Conservation (phyloP, 2,888 invertebrate genomes). For the Dioctria rufipes region DNA sequence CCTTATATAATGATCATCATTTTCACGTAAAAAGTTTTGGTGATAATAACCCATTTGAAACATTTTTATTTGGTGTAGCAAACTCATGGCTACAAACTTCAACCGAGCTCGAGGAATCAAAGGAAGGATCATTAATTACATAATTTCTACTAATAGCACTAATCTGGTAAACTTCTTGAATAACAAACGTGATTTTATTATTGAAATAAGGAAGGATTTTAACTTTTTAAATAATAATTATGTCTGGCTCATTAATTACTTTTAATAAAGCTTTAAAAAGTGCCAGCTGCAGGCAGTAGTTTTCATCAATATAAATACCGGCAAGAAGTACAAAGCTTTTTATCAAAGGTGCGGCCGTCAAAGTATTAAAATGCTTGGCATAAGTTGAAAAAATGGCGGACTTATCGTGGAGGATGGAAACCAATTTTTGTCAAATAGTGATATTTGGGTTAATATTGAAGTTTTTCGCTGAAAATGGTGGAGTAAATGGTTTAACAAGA, state of each 20-base stretch:
- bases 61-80: neutral
- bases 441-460: too few relatives aligned
- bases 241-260: conserved; percentile 18
- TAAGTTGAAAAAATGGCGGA: too few relatives aligned
- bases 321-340: conserved; percentile 14
- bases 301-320: conserved; percentile 13
- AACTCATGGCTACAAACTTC: neutral
- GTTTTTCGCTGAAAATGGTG: too few relatives aligned
- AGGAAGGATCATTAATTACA: neutral
- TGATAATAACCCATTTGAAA: neutral
- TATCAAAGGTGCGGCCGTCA: conserved; percentile 9
- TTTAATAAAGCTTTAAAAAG: conserved; percentile 24
- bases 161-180: neutral
- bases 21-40: neutral
- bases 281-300: neutral
- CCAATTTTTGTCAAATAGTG: too few relatives aligned
- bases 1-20: conserved; percentile 28
- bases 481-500: too few relatives aligned
- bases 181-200: neutral
- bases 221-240: conserved; percentile 18
- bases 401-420: too few relatives aligned
- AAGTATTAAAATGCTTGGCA: neutral
- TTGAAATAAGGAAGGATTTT: conserved; percentile 8
- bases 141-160: neutral
- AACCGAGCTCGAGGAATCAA: neutral